Evolutionary conservation across 2,113 vertebrate species (phyloP), one percentile per base, ranked within the genome.

Genomic region (Lagopus leucura): DNA sequence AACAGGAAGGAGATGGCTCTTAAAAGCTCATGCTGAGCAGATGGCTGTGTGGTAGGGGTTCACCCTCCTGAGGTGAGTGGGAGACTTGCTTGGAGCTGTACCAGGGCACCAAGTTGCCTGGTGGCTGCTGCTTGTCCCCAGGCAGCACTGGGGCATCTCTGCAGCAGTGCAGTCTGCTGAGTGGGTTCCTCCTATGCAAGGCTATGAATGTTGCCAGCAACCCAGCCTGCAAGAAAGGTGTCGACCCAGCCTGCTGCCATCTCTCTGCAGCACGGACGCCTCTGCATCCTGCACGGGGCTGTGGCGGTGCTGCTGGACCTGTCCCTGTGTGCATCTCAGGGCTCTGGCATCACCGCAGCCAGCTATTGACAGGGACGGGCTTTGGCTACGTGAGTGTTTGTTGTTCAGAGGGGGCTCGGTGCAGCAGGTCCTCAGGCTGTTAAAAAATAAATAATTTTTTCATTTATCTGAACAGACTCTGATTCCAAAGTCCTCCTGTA

Each of bases 151-250:
- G 11, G 80, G n/a, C 90, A 50, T 34, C 81, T 85, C 81, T 86
- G 87, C 88, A 97, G 90, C 94, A 94, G 93, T 86, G 75, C 66
- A 94, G 90, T 90, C 89, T 92, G 92, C 71, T 88, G 87, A 92
- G 96, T 95, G 73, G 93, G 89, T 95, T 87, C 94, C 93, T 96
- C 97, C 97, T 82, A 96, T 94, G 30, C 71, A 50, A 82, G 69
- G 94, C 96, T 97, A 96, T 94, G 96, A 96, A 96, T 96, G 93
- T 94, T 93, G 70, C 79, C 91, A 91, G 88, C 96, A 96, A 90
- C 95, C 89, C 67, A 28, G 86, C 96, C 94, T 92, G 94, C 92
- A 97, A 87, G 95, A 87, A 94, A 92, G 91, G 76, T 89, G 90
- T 40, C 94, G 90, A 95, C 96, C 94, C 95, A 86, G 70, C 93